Evolutionary conservation across 2,797 vertebrate genomes (phyloP).

Genomic region (Pantherophis vulpinus): DNA sequence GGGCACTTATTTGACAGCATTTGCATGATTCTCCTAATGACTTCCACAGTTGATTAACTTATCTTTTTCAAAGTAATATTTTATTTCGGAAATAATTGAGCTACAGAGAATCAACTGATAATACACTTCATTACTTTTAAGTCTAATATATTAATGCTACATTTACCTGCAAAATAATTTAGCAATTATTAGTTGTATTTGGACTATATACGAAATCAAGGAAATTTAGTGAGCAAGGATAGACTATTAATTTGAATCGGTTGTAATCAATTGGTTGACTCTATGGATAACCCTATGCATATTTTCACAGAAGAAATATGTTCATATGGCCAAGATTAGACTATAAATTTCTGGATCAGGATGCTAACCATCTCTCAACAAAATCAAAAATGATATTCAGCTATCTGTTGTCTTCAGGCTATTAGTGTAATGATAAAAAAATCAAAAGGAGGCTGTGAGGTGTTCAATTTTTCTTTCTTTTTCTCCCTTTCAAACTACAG

Average conservation of each 20-base stretch:
- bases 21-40: background rate
- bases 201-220: background rate
- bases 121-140: background rate
- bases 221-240: fast-evolving
- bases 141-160: background rate
- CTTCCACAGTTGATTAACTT: background rate
- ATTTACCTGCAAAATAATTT: conserved; percentile 45
- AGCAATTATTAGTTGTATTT: conserved; percentile 31
- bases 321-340: background rate
- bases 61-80: background rate
- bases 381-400: background rate
- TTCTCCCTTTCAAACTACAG: background rate
- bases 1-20: background rate
- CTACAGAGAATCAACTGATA: background rate
- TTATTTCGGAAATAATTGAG: background rate
- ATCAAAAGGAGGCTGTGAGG: background rate
- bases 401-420: background rate
- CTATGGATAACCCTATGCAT: background rate
- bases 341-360: background rate
- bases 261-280: background rate
- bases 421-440: background rate
- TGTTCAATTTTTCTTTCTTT: background rate
- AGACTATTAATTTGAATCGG: background rate
- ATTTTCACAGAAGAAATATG: background rate
- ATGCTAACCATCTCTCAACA: background rate